A percentile compares a stretch with the other conserved stretches of the same genome.
Conservation (phyloP, 2,888 invertebrate species). For the Scaptomyza caliginosa region DNA sequence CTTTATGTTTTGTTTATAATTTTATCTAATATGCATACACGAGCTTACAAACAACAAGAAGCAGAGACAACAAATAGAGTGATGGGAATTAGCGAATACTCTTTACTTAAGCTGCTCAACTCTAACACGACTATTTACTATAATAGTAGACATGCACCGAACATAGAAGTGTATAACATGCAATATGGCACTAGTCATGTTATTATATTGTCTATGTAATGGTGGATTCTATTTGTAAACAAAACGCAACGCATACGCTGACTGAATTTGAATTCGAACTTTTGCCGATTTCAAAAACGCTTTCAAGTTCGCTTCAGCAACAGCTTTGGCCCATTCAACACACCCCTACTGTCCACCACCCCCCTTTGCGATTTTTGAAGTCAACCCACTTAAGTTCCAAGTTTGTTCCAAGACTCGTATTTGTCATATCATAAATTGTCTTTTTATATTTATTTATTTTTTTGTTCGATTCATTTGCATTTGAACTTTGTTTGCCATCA, state of each 20-base stretch:
- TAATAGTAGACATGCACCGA: no score
- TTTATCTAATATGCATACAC: constrained; percentile 76
- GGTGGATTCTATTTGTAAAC: constrained; percentile 67
- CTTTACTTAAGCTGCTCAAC: no score
- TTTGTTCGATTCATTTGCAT: constrained; percentile 50
- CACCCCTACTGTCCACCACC: not conserved
- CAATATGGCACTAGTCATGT: constrained; percentile 39
- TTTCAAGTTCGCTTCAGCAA: constrained; percentile 39
- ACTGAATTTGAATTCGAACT: constrained; percentile 55
- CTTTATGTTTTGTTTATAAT: constrained; percentile 77
- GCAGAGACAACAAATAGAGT: not conserved
- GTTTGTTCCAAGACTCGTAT: constrained; percentile 40
- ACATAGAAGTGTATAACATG: constrained; percentile 16
- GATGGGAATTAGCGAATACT: not conserved
- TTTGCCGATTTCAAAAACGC: constrained; percentile 62
- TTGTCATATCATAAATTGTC: constrained; percentile 55
- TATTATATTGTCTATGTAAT: constrained; percentile 22
- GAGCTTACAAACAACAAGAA: constrained; percentile 27
- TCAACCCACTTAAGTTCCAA: constrained; percentile 31
- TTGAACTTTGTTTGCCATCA: constrained; percentile 52
- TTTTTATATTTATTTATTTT: constrained; percentile 20
- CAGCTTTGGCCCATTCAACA: not conserved
- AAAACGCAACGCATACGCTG: constrained; percentile 62
- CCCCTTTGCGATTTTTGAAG: constrained; percentile 27
- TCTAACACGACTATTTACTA: no score